These are phyloP conservation scores for Tarsius wallacei DNA, from an alignment of 2,797 vertebrate genomes.

Conservation along the genomic window DNA sequence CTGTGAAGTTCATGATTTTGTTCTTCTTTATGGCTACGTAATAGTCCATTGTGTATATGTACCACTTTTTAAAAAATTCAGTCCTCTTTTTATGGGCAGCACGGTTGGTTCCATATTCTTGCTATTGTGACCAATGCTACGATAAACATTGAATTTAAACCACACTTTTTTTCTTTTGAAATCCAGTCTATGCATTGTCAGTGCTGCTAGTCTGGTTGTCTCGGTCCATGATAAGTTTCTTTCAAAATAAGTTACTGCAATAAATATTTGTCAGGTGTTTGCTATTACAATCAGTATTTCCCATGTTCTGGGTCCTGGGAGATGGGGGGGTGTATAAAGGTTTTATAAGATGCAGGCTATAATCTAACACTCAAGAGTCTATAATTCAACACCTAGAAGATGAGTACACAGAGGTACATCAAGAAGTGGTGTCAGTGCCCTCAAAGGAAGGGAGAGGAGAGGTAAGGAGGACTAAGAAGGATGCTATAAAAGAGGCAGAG, in stretches of 20 bases:
- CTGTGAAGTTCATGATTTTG: too few species aligned
- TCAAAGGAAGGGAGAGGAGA: background rate
- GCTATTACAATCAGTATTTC: background rate
- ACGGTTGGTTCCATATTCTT: too few species aligned
- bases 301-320: background rate
- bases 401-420: background rate
- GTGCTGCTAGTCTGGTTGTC: too few species aligned
- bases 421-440: background rate
- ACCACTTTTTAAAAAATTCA: too few species aligned
- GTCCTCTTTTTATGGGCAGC: too few species aligned
- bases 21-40: too few species aligned
- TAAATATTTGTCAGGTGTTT: background rate
- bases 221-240: background rate
- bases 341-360: background rate
- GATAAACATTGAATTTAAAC: too few species aligned
- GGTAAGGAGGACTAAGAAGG: background rate
- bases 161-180: too few species aligned
- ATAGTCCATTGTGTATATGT: too few species aligned
- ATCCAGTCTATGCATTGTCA: too few species aligned
- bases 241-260: constrained; percentile 14
- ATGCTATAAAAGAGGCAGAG: background rate
- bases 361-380: background rate
- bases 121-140: too few species aligned
- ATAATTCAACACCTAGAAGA: background rate
- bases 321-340: background rate